Evolutionary conservation across 1,140 invertebrate species (phyloP).

Genomic region (Paralvinella palmiformis): DNA sequence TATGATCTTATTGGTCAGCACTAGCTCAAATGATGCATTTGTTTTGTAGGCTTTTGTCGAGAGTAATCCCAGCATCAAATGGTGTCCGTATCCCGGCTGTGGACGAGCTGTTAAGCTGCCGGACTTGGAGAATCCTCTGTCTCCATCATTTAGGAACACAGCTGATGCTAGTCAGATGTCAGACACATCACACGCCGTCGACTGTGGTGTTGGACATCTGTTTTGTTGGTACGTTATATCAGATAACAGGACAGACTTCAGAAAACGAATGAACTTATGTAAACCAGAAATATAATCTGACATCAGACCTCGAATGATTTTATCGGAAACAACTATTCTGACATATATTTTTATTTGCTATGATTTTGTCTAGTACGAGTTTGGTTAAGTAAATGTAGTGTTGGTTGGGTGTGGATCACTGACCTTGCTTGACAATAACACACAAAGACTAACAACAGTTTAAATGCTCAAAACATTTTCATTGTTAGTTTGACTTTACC

Average conservation of each 20-base stretch:
- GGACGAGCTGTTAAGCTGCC: constrained; percentile 63
- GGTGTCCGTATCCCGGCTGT: constrained; percentile 67
- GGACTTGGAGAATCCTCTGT: constrained; percentile 50
- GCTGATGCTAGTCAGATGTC: constrained; percentile 21
- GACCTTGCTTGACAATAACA: too few species aligned
- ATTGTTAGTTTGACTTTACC: too few species aligned
- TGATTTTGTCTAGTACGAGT: neutral
- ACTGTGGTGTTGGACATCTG: constrained; percentile 67
- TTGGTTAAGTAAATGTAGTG: neutral
- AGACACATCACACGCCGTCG: constrained; percentile 62
- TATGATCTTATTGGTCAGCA: too few species aligned
- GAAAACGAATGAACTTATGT: too few species aligned
- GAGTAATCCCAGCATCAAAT: constrained; percentile 66
- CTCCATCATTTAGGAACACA: constrained; percentile 14
- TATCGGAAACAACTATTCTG: too few species aligned
- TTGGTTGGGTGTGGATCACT: too few species aligned
- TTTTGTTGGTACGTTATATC: constrained; percentile 61
- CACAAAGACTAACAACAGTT: too few species aligned
- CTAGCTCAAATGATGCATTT: constrained; percentile 3
- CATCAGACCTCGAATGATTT: neutral
- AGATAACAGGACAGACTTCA: neutral
- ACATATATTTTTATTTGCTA: too few species aligned
- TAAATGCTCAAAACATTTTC: too few species aligned
- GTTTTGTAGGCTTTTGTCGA: constrained; percentile 64
- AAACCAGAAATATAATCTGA: too few species aligned